A percentile compares a stretch with the other conserved stretches of the same genome.
These are phyloP conservation scores for Dastarcus helophoroides DNA, from an alignment of 2,888 invertebrate species.

Conservation along the genomic window DNA sequence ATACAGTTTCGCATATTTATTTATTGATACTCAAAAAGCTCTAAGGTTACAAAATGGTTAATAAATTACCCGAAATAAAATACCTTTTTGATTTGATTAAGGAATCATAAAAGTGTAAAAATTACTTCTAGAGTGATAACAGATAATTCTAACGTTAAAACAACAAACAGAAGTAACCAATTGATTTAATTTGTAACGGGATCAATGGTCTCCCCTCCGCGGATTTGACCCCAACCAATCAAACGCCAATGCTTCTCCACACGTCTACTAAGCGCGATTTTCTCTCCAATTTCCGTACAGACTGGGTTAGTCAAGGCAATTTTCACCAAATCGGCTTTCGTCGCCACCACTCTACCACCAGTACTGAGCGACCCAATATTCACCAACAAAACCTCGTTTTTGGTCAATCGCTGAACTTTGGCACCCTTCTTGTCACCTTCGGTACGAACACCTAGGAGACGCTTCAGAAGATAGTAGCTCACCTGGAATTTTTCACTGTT, in stretches of 20 bases:
- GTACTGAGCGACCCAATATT: conserved; percentile 99
- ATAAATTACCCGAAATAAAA: too few relatives aligned
- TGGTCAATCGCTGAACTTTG: conserved; percentile 87
- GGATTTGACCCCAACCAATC: conserved; percentile 99
- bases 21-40: too few relatives aligned
- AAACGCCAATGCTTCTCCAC: conserved; percentile 99
- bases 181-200: conserved; percentile 43
- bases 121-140: too few relatives aligned
- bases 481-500: too few relatives aligned
- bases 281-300: conserved; percentile 97
- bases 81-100: too few relatives aligned
- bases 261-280: conserved; percentile 96
- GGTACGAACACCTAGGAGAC: conserved; percentile 92
- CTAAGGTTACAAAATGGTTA: too few relatives aligned
- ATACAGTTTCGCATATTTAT: too few relatives aligned
- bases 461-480: conserved; percentile 90
- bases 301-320: conserved; percentile 95
- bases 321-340: conserved; percentile 94
- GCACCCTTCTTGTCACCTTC: conserved; percentile 99
- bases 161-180: too few relatives aligned
- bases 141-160: too few relatives aligned
- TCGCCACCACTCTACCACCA: conserved; percentile 89
- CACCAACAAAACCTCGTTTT: conserved; percentile 85
- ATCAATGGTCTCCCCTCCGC: conserved; percentile 91
- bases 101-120: too few relatives aligned